Percentiles rank a stretch among this genome's conserved stretches.
Evolutionary conservation across 2,888 invertebrate genomes (phyloP).

Genomic region (Dioctria rufipes): DNA sequence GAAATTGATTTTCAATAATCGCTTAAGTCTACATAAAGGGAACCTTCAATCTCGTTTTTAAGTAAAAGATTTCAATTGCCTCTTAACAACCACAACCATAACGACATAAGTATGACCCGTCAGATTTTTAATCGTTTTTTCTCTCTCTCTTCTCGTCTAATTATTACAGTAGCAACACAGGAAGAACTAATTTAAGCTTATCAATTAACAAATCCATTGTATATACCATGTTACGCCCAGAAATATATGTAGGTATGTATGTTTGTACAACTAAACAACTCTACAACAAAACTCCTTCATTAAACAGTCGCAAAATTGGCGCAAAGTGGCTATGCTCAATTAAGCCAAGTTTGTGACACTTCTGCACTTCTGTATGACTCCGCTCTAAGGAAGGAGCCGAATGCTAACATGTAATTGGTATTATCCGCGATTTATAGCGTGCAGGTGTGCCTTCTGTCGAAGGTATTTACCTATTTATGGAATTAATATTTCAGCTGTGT

Average conservation of each 20-base stretch:
- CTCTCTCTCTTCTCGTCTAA: too few relatives aligned
- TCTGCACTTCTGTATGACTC: slow-evolving; percentile 6
- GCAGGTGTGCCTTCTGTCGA: slow-evolving; percentile 28
- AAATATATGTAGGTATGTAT: too few relatives aligned
- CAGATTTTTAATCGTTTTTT: too few relatives aligned
- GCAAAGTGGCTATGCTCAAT: slow-evolving; percentile 34
- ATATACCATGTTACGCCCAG: background rate
- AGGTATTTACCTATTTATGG: slow-evolving; percentile 29
- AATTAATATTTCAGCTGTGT: slow-evolving; percentile 17
- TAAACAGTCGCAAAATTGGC: slow-evolving; percentile 9
- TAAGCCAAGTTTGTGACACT: slow-evolving; percentile 25
- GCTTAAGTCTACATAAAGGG: too few relatives aligned
- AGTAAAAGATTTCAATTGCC: too few relatives aligned
- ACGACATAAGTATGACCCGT: too few relatives aligned
- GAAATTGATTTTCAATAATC: too few relatives aligned
- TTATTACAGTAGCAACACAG: background rate
- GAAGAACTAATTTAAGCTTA: slow-evolving; percentile 5
- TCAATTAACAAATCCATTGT: slow-evolving; percentile 15
- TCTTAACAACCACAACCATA: too few relatives aligned
- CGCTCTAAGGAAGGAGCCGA: background rate
- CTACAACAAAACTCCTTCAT: background rate
- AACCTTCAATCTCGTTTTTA: too few relatives aligned
- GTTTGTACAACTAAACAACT: too few relatives aligned
- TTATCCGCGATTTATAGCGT: slow-evolving; percentile 3
- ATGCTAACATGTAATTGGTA: background rate